A percentile compares a stretch with the other conserved stretches of the same genome.
These are phyloP conservation scores for Dysmachus trigonus DNA, from an alignment of 2,888 invertebrate genomes.

Conservation along the genomic window DNA sequence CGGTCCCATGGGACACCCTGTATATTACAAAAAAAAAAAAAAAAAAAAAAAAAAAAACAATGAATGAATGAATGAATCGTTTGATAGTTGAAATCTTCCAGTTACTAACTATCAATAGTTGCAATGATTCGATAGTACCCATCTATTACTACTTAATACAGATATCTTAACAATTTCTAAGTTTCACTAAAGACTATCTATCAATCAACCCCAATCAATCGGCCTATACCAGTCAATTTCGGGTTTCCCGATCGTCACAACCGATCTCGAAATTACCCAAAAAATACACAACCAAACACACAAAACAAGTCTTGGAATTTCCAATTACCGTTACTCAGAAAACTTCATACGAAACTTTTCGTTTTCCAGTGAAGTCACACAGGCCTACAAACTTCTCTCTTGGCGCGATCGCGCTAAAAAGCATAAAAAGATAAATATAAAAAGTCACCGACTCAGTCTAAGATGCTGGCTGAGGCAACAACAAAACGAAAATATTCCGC, in stretches of 20 bases:
- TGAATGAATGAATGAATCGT: too few relatives aligned
- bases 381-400: neutral
- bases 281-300: neutral
- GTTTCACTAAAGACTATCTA: neutral
- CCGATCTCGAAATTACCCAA: neutral
- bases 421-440: neutral
- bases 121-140: too few relatives aligned
- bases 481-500: neutral
- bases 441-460: neutral
- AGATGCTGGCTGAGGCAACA: neutral
- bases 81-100: too few relatives aligned
- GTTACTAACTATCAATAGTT: neutral
- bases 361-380: slow-evolving; percentile 13
- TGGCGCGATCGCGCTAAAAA: neutral
- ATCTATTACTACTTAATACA: too few relatives aligned
- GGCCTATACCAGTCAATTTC: neutral
- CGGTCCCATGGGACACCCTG: too few relatives aligned
- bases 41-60: too few relatives aligned
- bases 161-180: neutral
- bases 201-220: neutral
- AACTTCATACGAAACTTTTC: slow-evolving; percentile 16
- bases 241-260: neutral
- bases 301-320: slow-evolving; percentile 11
- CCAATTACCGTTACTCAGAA: slow-evolving; percentile 39
- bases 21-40: too few relatives aligned